Base-by-base conservation (phyloP, 2,888 invertebrate species). In the Sesia apiformis region DNA sequence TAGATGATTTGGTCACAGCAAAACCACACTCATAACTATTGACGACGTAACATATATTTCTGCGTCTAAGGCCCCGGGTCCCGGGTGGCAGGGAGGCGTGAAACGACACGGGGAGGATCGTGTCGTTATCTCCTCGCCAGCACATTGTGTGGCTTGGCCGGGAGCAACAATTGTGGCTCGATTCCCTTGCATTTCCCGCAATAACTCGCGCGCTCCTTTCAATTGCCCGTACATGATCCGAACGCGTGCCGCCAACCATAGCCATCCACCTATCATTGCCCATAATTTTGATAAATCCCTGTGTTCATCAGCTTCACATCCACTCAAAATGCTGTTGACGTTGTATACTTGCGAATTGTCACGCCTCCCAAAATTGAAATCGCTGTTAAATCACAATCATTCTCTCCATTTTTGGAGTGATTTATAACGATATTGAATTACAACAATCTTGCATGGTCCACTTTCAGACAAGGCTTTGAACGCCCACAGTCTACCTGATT, bases 121-220 rank as follows among this genome's bases (percentile, higher is more conserved):
- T 63, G 69, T 76, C 61, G 72, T 76, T 72, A 74, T 67, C 70
- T 70, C 58, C 60, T 61, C 60, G 64, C 62, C 60, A 52, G 69
- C 72, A 66, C 68, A 69, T 70, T 75, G 78, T 82, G 75, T 72
- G 76, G 74, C 72, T 71, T 74, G 76, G 78, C 80, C 79, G 78
- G 76, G 78, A 84, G 81, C 81, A 74, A 67, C 80, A 77, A 84
- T 83, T 76, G 79, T 67, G 70, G 63, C 68, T 72, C 76, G 75
- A 80, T 79, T 74, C 75, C 76, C 76, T 70, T 65, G 67, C 72
- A 83, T 84, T 85, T 82, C 66, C 76, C 70, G 78, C 81, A 74
- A 84, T 82, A 84, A 81, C 78, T 78, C 73, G 76, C 74, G 76
- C 74, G 76, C 81, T 74, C 67, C 79, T 84, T 87, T 87, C 87